Evolutionary conservation across 2,888 invertebrate species (phyloP).

Genomic region (Macropis europaea): DNA sequence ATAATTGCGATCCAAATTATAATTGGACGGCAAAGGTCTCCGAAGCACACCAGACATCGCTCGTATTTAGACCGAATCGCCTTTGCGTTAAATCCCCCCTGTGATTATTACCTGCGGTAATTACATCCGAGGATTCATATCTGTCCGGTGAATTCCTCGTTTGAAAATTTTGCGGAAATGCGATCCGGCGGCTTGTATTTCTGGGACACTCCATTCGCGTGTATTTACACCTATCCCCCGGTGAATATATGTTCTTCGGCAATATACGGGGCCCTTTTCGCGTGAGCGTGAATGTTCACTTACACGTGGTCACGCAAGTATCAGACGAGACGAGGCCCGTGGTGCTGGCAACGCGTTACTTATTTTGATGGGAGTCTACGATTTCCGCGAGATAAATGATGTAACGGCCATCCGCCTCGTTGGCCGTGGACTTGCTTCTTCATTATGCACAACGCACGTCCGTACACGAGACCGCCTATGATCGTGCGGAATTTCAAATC

Average conservation of each 20-base stretch:
- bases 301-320: background rate
- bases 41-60: background rate
- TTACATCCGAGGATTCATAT: constrained; percentile 22
- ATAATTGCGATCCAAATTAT: constrained; percentile 3
- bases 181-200: constrained; percentile 25
- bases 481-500: constrained; percentile 41
- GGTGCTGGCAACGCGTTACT: constrained; percentile 35
- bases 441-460: constrained; percentile 50
- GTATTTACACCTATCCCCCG: constrained; percentile 27
- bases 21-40: background rate
- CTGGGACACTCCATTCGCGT: constrained; percentile 25
- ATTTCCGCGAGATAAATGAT: constrained; percentile 63
- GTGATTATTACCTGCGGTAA: background rate
- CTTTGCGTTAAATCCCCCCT: background rate
- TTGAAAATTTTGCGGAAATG: constrained; percentile 16
- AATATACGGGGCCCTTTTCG: background rate
- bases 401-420: constrained; percentile 47
- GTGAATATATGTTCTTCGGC: constrained; percentile 28
- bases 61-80: background rate
- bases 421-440: constrained; percentile 49
- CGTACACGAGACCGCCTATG: constrained; percentile 18
- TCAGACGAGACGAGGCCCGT: constrained; percentile 8
- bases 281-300: background rate
- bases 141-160: background rate
- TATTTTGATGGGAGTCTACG: constrained; percentile 61